Percentiles rank a stretch among this genome's conserved stretches.
Evolutionary conservation across 2,113 vertebrate species (phyloP).

Genomic region (Pygoscelis adeliae): DNA sequence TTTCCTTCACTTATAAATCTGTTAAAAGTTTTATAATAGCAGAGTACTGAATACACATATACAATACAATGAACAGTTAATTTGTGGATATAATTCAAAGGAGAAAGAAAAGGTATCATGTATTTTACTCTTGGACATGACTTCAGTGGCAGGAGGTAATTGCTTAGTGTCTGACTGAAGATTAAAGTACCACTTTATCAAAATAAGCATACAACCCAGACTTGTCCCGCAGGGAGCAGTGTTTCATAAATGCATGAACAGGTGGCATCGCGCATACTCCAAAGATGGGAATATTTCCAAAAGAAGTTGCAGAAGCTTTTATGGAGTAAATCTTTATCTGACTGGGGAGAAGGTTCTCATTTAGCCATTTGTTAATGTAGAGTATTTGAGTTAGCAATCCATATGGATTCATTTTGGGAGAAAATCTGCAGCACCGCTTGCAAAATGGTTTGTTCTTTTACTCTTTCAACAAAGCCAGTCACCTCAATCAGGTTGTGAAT

Average conservation of each 20-base stretch:
- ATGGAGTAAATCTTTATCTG: slow-evolving; percentile 51
- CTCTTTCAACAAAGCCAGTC: neutral
- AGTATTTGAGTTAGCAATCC: slow-evolving; percentile 18
- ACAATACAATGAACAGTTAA: neutral
- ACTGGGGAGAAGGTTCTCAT: slow-evolving; percentile 36
- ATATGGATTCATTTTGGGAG: neutral
- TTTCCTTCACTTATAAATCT: neutral
- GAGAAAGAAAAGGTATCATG: neutral
- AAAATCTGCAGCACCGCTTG: neutral
- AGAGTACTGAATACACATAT: neutral
- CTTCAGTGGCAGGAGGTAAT: slow-evolving; percentile 24
- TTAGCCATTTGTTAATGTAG: slow-evolving; percentile 5
- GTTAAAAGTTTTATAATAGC: neutral
- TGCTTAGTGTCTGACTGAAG: slow-evolving; percentile 33
- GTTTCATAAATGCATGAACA: slow-evolving; percentile 57
- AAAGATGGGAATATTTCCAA: slow-evolving; percentile 54
- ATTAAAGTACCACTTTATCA: slow-evolving; percentile 47
- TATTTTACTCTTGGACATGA: slow-evolving; percentile 5
- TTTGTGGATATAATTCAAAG: neutral
- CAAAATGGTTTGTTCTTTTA: neutral
- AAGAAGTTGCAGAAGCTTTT: slow-evolving; percentile 35
- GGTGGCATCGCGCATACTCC: slow-evolving; percentile 10
- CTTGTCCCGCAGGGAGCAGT: slow-evolving; percentile 48
- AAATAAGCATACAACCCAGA: slow-evolving; percentile 60
- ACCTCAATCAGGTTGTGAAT: neutral